These are phyloP conservation scores for Caenorhabditis latens DNA, from an alignment of 1,140 invertebrate species.

Conservation along the genomic window DNA sequence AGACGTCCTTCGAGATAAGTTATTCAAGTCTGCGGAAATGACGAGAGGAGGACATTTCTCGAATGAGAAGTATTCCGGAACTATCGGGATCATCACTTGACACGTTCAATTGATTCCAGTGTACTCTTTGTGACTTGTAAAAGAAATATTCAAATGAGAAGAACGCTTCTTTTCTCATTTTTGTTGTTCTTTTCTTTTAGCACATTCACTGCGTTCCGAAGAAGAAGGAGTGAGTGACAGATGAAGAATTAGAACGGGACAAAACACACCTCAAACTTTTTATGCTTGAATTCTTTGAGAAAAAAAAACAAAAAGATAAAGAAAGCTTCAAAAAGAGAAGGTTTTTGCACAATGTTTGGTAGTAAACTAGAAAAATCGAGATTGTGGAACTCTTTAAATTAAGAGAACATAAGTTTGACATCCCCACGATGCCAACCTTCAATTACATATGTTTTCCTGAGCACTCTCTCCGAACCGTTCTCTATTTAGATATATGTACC, in stretches of 20 bases:
- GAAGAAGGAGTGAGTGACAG: neutral
- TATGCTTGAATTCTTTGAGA: neutral
- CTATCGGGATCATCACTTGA: neutral
- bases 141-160: neutral
- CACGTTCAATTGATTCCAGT: neutral
- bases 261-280: neutral
- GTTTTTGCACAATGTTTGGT: neutral
- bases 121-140: neutral
- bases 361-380: too few species aligned
- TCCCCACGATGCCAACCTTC: too few species aligned
- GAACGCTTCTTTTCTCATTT: neutral
- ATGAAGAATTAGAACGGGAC: neutral
- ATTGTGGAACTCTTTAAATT: too few species aligned
- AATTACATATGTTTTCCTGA: too few species aligned
- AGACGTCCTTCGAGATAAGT: constrained; percentile 14
- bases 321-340: neutral
- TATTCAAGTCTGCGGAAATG: constrained; percentile 23
- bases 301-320: neutral
- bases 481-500: too few species aligned
- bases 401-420: too few species aligned
- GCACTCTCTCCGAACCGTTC: too few species aligned
- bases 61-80: neutral
- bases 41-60: neutral
- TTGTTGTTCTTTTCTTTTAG: neutral
- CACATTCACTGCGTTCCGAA: neutral